Evolutionary conservation across 2,888 invertebrate genomes (phyloP), one percentile per base, ranked within the genome.

Genomic region (Bombylius major): DNA sequence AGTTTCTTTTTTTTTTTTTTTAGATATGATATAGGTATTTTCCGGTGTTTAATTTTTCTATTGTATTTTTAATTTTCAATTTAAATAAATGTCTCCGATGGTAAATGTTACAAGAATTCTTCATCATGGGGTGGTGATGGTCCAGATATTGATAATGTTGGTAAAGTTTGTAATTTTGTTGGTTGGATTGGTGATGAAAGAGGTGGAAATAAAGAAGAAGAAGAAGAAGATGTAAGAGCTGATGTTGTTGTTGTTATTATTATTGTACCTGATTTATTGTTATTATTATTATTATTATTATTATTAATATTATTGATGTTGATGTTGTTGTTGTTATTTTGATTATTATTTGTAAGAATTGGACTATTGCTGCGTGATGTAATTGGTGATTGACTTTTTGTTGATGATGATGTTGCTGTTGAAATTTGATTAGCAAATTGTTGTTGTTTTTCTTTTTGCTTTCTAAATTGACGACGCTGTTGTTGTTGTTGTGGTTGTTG

Each of bases 121-220:
- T 72, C 58, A 33, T 83, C 84, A 63, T 86, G 85, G 13, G 87
- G 85, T 42, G 87, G 87, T 23, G 86, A 86, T 0, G 87, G 87
- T n/a, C 86, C 86, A 12, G 87, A 87, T 36, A 89, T 81, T 33
- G 87, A 87, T 7, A 89, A 79, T 64, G 86, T 86, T 51, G 87
- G 87, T 64, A 88, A 75, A 55, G 69, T 67, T 54, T 65, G 67
- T 54, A 61, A 64, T 63, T 61, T 68, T 13, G 67, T 67, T 34
- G 50, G n/a, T 31, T 33, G 68, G 65, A 39, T 67, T 67, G 48
- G 70, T 67, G 34, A 70, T 69, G 4, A 67, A 61, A 51, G 62
- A 63, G 13, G 63, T 58, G 60, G 42, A 63, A 58, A 56, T 56
- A 56, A 47, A 23, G 34, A 50, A 12, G 49, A 45, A 42, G 11